Evolutionary conservation across 64 coral and sea anemone genomes (phyloP).

Genomic region (Porites australiensis): DNA sequence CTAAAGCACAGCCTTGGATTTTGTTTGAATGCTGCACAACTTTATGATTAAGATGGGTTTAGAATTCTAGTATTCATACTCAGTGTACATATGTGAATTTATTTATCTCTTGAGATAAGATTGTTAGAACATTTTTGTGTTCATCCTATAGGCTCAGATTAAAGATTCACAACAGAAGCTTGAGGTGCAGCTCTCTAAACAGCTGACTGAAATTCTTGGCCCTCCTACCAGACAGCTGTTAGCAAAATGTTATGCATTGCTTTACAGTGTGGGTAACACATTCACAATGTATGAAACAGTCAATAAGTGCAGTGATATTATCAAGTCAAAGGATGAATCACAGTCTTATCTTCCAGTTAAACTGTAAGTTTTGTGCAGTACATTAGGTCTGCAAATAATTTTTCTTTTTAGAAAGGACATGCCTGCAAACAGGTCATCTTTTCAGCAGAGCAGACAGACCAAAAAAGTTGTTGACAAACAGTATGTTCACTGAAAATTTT

Average conservation of each 20-base stretch:
- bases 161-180: constrained; percentile 82
- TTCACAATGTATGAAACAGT: constrained; percentile 91
- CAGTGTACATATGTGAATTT: no score
- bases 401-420: no score
- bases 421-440: no score
- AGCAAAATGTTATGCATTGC: constrained; percentile 88
- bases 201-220: constrained; percentile 85
- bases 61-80: no score
- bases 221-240: constrained; percentile 95
- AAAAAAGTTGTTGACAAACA: no score
- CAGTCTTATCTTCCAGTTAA: constrained; percentile 86
- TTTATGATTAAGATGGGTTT: no score
- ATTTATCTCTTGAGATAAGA: no score
- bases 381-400: no score
- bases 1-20: no score
- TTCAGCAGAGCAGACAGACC: no score
- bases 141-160: constrained; percentile 62
- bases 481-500: no score
- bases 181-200: constrained; percentile 90
- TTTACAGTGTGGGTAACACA: constrained; percentile 86
- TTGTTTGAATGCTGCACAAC: no score
- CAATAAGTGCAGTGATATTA: constrained; percentile 86
- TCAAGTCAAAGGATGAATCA: constrained; percentile 95
- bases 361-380: constrained; percentile 84
- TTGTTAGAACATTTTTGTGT: neutral